Evolutionary conservation across 2,113 vertebrate genomes (phyloP), one percentile per base, ranked within the genome.

Genomic region (Montifringilla adamsi): DNA sequence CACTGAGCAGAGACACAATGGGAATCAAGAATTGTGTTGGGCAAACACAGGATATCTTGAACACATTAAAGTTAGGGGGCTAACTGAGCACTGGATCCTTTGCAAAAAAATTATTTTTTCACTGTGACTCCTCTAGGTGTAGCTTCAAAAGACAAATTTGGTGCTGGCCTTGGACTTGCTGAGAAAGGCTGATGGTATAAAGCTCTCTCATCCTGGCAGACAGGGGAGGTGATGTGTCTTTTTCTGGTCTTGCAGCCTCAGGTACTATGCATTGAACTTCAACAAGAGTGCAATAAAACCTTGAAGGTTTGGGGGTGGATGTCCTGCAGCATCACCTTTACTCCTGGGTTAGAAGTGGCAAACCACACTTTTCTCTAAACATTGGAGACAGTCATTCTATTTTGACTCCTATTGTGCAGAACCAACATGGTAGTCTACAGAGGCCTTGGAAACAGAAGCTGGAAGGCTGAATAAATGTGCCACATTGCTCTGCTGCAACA

Each of bases 401-500:
- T 64, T 56, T 62, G 33, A 59, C 12, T 69, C 18, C 31, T 77
- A 11, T 8, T 30, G 52, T 14, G 35, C 9, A 55, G 50, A 84
- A 53, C 2, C 6, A 73, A 5, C 0, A 1, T 20, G 8, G 20
- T 35, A 43, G 23, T 55, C 9, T 37, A 37, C 20, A 84, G 35
- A 74, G 62, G 13, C 7, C 19, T 46, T 53, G 46, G 8, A 77
- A 78, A 50, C 0, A 1, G 41, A 58, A 26, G 14, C 30, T 41
- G n/a, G 24, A 72, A 60, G 13, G 8, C 15, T 70, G 52, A 35
- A 55, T 30, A 35, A 33, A 63, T 22, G 23, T 79, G 12, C 10
- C 12, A 18, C 0, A 1, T 39, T 7, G 6, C 14, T 39, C 16
- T 33, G 7, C 15, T 1, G 1, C 33, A 59, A 6, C 37, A 55